Evolutionary conservation across 2,113 vertebrate genomes (phyloP), one percentile per base, ranked within the genome.

Genomic region (Clupea harengus): DNA sequence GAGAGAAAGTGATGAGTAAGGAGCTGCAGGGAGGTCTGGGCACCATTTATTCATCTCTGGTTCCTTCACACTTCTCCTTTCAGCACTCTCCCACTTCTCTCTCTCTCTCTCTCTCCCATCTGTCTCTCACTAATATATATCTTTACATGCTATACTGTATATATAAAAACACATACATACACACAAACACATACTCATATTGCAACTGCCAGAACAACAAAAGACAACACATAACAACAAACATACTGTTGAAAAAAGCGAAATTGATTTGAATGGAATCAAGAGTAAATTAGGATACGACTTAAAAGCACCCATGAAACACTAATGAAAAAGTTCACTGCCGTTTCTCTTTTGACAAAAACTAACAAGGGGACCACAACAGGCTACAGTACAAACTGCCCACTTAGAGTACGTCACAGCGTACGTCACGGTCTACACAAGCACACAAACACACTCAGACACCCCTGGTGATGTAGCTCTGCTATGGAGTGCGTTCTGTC

Each of bases 41-140:
- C 39, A 39, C 39, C 49, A 91, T 93, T 90, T 89, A 93, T 92
- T 90, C 46, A 92, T 87, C 32, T 78, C 32, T 39, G 10, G 10
- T 78, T 78, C 28, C 72, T 28, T 67, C n/a, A 25, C 72, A 78
- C 32, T 67, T 64, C 22, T 64, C 57, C 57, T 32, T 28, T 72
- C 64, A 72, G 72, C 28, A 5, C 4, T 39, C 11, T 32, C 32
- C 17, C 28, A 78, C 72, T 67, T 25, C 2, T 57, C 52, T 3
- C 5, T 57, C 18, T 83, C 47, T 45, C 17, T 83, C 7, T 84
- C 81, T 82, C 75, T 81, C 82, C 83, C 64, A 39, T 39, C 39
- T 39, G 2, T 39, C 1, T 39, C 39, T 39, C 2, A 39, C 39
- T 39, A 39, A 39, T 39, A 39, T 39, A 39, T 2, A 39, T 39